Conservation (phyloP, 1,140 invertebrate species). For the Dendrolimus punctatus region DNA sequence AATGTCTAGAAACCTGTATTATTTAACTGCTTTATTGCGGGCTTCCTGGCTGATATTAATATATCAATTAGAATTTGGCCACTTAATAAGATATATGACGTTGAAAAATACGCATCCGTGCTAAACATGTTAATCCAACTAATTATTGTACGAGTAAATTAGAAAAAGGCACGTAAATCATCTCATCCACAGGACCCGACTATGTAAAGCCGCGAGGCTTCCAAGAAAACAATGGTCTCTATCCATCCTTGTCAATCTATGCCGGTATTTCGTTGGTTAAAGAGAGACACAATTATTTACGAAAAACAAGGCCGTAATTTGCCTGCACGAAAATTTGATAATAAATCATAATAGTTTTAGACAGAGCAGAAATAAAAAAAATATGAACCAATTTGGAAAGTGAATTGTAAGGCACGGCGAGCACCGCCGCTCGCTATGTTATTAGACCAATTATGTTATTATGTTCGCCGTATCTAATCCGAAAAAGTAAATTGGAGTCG, state of each 20-base stretch:
- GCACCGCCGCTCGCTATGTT: slow-evolving; percentile 51
- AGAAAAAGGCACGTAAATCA: slow-evolving; percentile 64
- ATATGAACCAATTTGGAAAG: slow-evolving; percentile 68
- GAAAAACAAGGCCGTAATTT: slow-evolving; percentile 62
- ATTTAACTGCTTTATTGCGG: slow-evolving; percentile 7
- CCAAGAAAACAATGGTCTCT: slow-evolving; percentile 39
- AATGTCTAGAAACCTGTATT: slow-evolving; percentile 1
- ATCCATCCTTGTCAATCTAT: slow-evolving; percentile 40
- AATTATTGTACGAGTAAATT: slow-evolving; percentile 66
- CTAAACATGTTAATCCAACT: slow-evolving; percentile 64
- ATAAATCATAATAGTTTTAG: slow-evolving; percentile 72
- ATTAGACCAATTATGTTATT: slow-evolving; percentile 72
- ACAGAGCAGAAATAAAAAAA: slow-evolving; percentile 63
- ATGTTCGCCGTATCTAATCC: slow-evolving; percentile 71
- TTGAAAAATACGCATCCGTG: slow-evolving; percentile 48
- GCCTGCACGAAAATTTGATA: slow-evolving; percentile 69
- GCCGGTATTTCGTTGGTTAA: slow-evolving; percentile 13
- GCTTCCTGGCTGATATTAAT: slow-evolving; percentile 33
- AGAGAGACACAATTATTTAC: slow-evolving; percentile 44
- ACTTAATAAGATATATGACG: slow-evolving; percentile 39
- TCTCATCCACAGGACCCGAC: slow-evolving; percentile 43
- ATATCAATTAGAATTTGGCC: slow-evolving; percentile 30
- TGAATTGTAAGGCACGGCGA: slow-evolving; percentile 69
- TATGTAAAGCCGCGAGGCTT: slow-evolving; percentile 42
- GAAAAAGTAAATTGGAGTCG: slow-evolving; percentile 70